Conservation (phyloP, 2,797 vertebrate species). For the Coreius guichenoti region DNA sequence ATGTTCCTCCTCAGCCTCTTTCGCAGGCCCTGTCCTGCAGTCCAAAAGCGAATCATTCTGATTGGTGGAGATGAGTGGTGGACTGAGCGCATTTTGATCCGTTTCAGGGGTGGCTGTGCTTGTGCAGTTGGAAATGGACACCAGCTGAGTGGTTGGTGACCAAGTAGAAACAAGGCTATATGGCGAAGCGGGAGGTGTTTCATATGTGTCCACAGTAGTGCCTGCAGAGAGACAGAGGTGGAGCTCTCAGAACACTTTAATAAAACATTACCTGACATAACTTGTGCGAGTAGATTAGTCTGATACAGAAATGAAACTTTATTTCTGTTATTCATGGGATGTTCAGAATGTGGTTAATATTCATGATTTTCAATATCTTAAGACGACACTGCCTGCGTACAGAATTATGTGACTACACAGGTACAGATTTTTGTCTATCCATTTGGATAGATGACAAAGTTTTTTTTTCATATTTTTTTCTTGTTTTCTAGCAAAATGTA, state of each 20-base stretch:
- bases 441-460: background rate
- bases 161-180: constrained; percentile 57
- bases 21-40: background rate
- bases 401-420: background rate
- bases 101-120: constrained; percentile 13
- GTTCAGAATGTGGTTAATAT: background rate
- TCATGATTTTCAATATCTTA: background rate
- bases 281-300: background rate
- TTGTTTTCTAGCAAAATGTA: background rate
- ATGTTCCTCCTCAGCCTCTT: constrained; percentile 18
- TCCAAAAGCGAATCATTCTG: constrained; percentile 48
- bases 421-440: background rate
- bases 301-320: background rate
- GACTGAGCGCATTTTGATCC: background rate
- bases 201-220: constrained; percentile 70
- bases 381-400: background rate
- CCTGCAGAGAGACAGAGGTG: background rate
- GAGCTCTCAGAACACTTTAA: background rate
- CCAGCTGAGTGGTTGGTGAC: constrained; percentile 9
- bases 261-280: constrained; percentile 18
- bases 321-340: background rate
- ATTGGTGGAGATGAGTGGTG: constrained; percentile 38
- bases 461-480: background rate
- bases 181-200: constrained; percentile 78
- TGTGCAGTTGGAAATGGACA: constrained; percentile 21